Conservation (phyloP, 2,888 invertebrate species). For the Eilema griseolum region DNA sequence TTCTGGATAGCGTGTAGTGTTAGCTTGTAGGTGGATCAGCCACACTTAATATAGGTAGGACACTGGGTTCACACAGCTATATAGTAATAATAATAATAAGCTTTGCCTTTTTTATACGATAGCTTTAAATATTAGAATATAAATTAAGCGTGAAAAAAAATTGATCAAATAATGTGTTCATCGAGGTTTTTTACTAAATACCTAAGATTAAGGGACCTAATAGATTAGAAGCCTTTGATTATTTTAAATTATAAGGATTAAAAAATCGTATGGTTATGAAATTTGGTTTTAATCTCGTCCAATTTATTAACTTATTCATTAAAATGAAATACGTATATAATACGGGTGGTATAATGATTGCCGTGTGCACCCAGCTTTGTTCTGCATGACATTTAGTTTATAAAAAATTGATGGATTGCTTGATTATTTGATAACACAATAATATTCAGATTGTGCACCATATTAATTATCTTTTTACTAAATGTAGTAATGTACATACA, state of each 20-base stretch:
- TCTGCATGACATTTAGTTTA: conserved; percentile 43
- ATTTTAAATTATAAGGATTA: neutral
- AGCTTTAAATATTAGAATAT: neutral
- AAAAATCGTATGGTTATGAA: neutral
- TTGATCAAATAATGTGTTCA: neutral
- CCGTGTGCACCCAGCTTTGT: conserved; percentile 2
- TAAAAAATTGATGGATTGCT: conserved; percentile 18
- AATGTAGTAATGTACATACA: conserved; percentile 26
- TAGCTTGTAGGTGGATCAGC: conserved; percentile 25
- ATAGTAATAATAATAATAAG: neutral
- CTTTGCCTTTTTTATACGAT: neutral
- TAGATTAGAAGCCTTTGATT: neutral
- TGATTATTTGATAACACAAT: conserved; percentile 27
- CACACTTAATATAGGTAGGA: conserved; percentile 15
- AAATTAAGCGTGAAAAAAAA: neutral
- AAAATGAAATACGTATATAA: neutral
- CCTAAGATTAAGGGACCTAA: neutral
- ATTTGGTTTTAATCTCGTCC: conserved; percentile 2
- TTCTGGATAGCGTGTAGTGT: conserved; percentile 21
- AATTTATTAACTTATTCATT: neutral
- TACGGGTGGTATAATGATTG: neutral
- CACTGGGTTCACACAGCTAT: conserved; percentile 4
- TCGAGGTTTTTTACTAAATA: neutral
- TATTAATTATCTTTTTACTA: conserved; percentile 22
- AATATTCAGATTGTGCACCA: conserved; percentile 37